Evolutionary conservation across 2,113 vertebrate species (phyloP), one percentile per base, ranked within the genome.

Genomic region (Peromyscus polionotus): DNA sequence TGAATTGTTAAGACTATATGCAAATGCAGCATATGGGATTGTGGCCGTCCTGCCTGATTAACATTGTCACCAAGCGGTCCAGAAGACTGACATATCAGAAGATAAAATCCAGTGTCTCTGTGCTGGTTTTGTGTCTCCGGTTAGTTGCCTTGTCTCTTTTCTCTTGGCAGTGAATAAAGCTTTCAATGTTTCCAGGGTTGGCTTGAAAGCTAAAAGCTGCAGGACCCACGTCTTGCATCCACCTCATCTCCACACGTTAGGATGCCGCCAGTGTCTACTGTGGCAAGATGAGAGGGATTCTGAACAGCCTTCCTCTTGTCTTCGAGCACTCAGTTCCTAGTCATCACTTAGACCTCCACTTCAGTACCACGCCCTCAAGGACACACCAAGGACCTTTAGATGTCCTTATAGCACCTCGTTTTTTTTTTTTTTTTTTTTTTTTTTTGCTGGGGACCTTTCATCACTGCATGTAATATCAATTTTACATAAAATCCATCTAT

Each of bases 241-340:
- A 67, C 57, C 14, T 59, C 57, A 59, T 77, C 84, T 92, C 59
- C 57, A 16, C 93, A 93, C 88, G 86, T 61, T 8, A 24, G 54
- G 95, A 85, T 36, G 96, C 72, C 59, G 96, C 72, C 59, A 61
- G 54, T 97, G 96, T 98, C 95, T 51, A 17, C 19, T 63, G 7
- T 20, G 89, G 54, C 57, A 17, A 59, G 3, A 59, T 77, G 90
- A 94, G 72, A 84, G 39, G 61, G 31, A 92, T 72, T 83, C 73
- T 24, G 28, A 84, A 31, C 14, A 19, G 65, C 31, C 90, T 57
- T 22, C 42, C 1, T 88, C 63, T 13, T 92, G 19, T 90, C 51
- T 92, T 79, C 51, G 79, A 5, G 51, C 7, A 20, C 67, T 72
- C 16, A 28, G 70, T 54, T 73, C 57, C 45, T 84, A 88, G 70